phyloP scores from a whole-genome alignment of 2,888 invertebrate species.

The Dione juno region DNA sequence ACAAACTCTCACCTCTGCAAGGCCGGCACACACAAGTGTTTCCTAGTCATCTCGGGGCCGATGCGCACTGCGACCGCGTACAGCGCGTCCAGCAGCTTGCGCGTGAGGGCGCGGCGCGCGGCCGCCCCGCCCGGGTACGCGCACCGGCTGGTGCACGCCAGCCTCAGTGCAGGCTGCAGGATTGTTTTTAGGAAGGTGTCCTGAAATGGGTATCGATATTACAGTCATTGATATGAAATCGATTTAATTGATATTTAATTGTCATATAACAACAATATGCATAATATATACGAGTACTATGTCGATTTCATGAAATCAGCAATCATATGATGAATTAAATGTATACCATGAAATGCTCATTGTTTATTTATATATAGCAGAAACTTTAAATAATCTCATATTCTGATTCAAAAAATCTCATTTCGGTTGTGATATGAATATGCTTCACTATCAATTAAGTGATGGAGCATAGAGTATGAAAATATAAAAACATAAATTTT shows the following conservation, averaged over 20 bases:
- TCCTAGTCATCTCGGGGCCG: conserved; percentile 90
- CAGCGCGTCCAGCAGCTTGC: conserved; percentile 92
- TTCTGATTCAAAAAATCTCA: too few species aligned
- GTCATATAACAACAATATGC: too few species aligned
- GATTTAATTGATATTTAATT: background rate
- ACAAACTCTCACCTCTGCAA: conserved; percentile 70
- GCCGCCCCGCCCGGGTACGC: conserved; percentile 91
- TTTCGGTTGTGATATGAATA: too few species aligned
- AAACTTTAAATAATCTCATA: too few species aligned
- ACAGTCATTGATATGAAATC: background rate
- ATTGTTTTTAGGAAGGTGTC: conserved; percentile 93
- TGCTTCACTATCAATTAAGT: too few species aligned
- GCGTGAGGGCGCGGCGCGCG: conserved; percentile 89
- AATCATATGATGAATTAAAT: too few species aligned
- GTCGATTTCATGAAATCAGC: too few species aligned
- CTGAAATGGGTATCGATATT: conserved; percentile 70
- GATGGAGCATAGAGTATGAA: too few species aligned
- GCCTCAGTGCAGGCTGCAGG: conserved; percentile 90
- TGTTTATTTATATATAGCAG: too few species aligned
- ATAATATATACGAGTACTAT: too few species aligned
- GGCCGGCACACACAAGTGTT: conserved; percentile 88
- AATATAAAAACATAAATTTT: too few species aligned
- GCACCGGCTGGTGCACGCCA: conserved; percentile 90
- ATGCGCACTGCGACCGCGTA: conserved; percentile 90
- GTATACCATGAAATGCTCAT: too few species aligned